Evolutionary conservation across 2,888 invertebrate genomes (phyloP).

Genomic region (Amphiduros pacificus): DNA sequence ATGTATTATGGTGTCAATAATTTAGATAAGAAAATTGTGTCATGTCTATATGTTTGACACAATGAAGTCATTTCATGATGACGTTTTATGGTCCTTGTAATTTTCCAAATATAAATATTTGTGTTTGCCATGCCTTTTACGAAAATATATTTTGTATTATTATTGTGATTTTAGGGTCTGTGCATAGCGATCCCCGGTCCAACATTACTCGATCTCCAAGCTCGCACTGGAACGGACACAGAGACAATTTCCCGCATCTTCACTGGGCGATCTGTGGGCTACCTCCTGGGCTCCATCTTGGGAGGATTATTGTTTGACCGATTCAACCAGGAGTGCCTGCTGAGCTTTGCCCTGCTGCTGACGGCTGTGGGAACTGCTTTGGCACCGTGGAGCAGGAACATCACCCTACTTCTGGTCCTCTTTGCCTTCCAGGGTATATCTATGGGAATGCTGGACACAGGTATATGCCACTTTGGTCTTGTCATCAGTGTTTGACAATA

Average conservation of each 20-base stretch:
- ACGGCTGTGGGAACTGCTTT: conserved; percentile 57
- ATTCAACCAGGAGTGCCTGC: conserved; percentile 56
- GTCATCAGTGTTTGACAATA: not conserved
- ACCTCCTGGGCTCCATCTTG: conserved; percentile 58
- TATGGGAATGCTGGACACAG: conserved; percentile 59
- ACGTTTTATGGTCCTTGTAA: not conserved
- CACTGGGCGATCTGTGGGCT: conserved; percentile 58
- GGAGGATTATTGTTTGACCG: conserved; percentile 55
- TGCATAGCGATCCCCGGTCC: conserved; percentile 61
- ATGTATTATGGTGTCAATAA: too few species aligned
- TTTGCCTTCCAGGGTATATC: conserved; percentile 57
- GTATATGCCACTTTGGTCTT: conserved; percentile 29
- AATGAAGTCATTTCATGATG: not conserved
- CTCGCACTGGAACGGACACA: conserved; percentile 46
- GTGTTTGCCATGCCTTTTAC: not conserved
- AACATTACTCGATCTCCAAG: conserved; percentile 56
- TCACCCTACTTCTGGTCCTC: conserved; percentile 49
- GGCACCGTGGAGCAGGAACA: conserved; percentile 57
- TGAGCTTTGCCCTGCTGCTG: conserved; percentile 55
- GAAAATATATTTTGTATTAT: not conserved
- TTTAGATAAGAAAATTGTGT: too few species aligned
- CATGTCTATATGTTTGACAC: too few species aligned
- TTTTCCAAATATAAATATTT: not conserved
- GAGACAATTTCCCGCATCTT: conserved; percentile 56
- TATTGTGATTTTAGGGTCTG: conserved; percentile 52